Base-by-base conservation (phyloP, 2,113 vertebrate species). In the Aptenodytes patagonicus region DNA sequence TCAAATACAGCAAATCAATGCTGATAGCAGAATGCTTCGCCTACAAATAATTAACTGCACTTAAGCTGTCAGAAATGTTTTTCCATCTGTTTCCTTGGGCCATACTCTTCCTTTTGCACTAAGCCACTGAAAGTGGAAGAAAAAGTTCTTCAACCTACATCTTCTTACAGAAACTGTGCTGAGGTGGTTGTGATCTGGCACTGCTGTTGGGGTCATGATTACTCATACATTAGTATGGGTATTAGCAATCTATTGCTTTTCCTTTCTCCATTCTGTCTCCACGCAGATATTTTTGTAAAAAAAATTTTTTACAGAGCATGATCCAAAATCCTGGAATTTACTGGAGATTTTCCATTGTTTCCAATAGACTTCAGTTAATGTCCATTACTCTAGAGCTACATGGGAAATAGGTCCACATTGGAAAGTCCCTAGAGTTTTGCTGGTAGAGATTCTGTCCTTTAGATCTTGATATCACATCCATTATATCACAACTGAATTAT, bases 1-100 rank as follows among this genome's bases (percentile, higher is more conserved):
- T 97, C 87, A 84, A 93, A 42, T 36, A 6, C 62, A 78, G 93
- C 93, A 96, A 94, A 95, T 54, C 94, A 91, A 73, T 61, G 78
- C 62, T 94, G 83, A 88, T 92, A 61, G 94, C 88, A 93, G 91
- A 93, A 92, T 75, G 91, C 94, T 97, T 96, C 93, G 68, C 90
- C 95, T 97, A 94, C 89, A 95, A 95, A 95, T 95, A 96, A 94
- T 96, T 95, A 95, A 93, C 76, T 88, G 83, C 38, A 19, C 89
- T 94, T 97, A 91, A 18, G 57, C 89, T 93, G 94, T 94, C 95
- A 84, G 31, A 72, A 85, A 85, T 94, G 79, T 92, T 92, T 79
- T 78, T 94, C 94, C 73, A 38, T 82, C 87, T 94, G 69, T 89
- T 90, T 94, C 91, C 80, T 70, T 90, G 79, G 58, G 32, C 55